phyloP scores from a whole-genome alignment of 1,140 invertebrate species.

The Drosophila bipectinata region DNA sequence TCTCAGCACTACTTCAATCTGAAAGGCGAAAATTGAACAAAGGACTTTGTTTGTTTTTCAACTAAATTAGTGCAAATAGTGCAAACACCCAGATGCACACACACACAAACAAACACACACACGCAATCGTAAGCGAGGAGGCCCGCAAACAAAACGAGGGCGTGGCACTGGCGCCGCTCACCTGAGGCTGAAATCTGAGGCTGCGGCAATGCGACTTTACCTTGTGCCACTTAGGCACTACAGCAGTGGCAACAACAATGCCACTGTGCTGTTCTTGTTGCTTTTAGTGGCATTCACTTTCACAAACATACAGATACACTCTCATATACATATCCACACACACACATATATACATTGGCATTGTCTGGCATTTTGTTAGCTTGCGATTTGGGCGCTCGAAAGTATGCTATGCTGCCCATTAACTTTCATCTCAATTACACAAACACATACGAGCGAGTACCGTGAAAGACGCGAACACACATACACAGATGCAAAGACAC shows the following conservation, averaged over 20 bases:
- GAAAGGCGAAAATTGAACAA: slow-evolving; percentile 81
- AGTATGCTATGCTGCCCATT: slow-evolving; percentile 76
- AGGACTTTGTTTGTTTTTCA: slow-evolving; percentile 81
- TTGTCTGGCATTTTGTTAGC: slow-evolving; percentile 77
- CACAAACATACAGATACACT: slow-evolving; percentile 21
- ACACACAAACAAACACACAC: slow-evolving; percentile 7
- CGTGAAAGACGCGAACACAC: slow-evolving; percentile 21
- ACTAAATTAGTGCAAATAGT: slow-evolving; percentile 83
- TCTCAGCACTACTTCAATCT: slow-evolving; percentile 53
- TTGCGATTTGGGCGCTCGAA: slow-evolving; percentile 71
- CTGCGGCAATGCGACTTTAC: slow-evolving; percentile 67
- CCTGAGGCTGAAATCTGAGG: slow-evolving; percentile 25
- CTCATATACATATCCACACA: slow-evolving; percentile 26
- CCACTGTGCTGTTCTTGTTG: slow-evolving; percentile 44
- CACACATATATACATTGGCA: slow-evolving; percentile 27
- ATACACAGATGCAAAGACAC: slow-evolving; percentile 7
- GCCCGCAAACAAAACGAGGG: slow-evolving; percentile 43
- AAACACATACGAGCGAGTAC: slow-evolving; percentile 21
- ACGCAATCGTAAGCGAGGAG: slow-evolving; percentile 19
- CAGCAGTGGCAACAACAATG: slow-evolving; percentile 45
- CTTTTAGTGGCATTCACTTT: slow-evolving; percentile 69
- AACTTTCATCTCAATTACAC: slow-evolving; percentile 82
- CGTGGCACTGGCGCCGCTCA: slow-evolving; percentile 39
- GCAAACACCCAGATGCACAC: slow-evolving; percentile 39
- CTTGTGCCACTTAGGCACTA: slow-evolving; percentile 76